These are phyloP conservation scores for Thymelicus lineola DNA, from an alignment of 2,888 invertebrate species.

Conservation along the genomic window DNA sequence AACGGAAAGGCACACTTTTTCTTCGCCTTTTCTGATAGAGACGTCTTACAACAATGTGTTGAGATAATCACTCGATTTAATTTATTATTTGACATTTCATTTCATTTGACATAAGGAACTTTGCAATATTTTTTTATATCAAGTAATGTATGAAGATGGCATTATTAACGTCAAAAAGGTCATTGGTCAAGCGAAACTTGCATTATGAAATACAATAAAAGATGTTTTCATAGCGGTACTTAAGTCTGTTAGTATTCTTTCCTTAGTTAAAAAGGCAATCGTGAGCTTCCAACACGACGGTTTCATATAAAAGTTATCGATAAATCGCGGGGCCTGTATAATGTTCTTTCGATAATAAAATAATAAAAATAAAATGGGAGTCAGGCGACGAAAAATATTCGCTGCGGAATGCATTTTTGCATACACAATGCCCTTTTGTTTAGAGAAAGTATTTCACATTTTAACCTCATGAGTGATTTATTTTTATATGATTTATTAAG, in stretches of 20 bases:
- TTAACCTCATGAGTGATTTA: constrained; percentile 78
- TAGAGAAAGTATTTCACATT: constrained; percentile 85
- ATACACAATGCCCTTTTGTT: constrained; percentile 84
- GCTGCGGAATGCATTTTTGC: constrained; percentile 80
- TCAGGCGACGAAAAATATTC: constrained; percentile 83
- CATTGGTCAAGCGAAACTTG: no score
- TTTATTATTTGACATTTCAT: constrained; percentile 25
- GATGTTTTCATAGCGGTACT: neutral
- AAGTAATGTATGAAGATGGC: neutral
- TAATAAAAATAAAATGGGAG: constrained; percentile 60
- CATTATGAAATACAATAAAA: neutral
- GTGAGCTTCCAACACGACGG: constrained; percentile 78
- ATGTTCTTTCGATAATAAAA: constrained; percentile 66
- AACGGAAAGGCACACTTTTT: constrained; percentile 33
- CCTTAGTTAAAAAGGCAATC: constrained; percentile 65
- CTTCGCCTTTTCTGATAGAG: constrained; percentile 34
- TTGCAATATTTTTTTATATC: neutral
- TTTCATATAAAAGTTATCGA: constrained; percentile 75
- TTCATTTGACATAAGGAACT: neutral
- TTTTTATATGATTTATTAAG: constrained; percentile 81
- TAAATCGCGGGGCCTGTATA: constrained; percentile 67
- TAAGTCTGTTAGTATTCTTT: constrained; percentile 28
- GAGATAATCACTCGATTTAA: constrained; percentile 24
- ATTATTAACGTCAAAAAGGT: no score
- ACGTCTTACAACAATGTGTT: constrained; percentile 22